Conservation (phyloP, 92 coral and sea anemone species). For the Muricea muricata region DNA sequence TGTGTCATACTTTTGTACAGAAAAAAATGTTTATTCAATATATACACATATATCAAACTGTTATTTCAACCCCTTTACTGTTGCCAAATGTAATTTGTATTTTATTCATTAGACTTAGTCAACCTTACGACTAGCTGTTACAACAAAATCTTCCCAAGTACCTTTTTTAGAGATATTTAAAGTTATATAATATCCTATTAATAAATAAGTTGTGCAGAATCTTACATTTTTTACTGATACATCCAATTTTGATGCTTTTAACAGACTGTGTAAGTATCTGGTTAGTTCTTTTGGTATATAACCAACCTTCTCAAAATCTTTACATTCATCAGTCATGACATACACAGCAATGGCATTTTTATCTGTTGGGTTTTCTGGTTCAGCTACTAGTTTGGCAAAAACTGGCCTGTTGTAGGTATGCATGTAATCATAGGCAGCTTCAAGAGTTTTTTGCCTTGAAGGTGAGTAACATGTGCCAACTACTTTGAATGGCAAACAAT, state of each 20-base stretch:
- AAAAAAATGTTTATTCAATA: no score
- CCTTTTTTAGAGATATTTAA: slow-evolving; percentile 59
- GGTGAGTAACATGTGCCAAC: slow-evolving; percentile 57
- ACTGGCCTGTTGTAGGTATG: slow-evolving; percentile 69
- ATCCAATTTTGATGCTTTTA: slow-evolving; percentile 30
- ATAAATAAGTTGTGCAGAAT: slow-evolving; percentile 37
- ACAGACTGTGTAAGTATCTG: slow-evolving; percentile 34
- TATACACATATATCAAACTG: no score
- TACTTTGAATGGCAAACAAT: slow-evolving; percentile 63
- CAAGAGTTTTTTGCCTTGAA: slow-evolving; percentile 47
- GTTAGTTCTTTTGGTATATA: slow-evolving; percentile 61
- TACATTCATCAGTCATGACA: slow-evolving; percentile 10
- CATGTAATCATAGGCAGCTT: slow-evolving; percentile 47
- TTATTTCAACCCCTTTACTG: neutral
- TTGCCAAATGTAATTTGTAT: neutral
- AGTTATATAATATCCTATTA: slow-evolving; percentile 52
- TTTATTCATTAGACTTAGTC: slow-evolving; percentile 12
- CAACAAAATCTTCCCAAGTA: slow-evolving; percentile 27
- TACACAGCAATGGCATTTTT: slow-evolving; percentile 65
- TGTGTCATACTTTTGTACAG: neutral
- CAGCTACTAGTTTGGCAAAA: slow-evolving; percentile 51
- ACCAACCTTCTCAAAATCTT: slow-evolving; percentile 53
- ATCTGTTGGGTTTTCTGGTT: slow-evolving; percentile 59
- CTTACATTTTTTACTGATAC: slow-evolving; percentile 34
- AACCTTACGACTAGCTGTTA: slow-evolving; percentile 53